Evolutionary conservation across 2,113 vertebrate species (phyloP).

Genomic region (Probosciger aterrimus): DNA sequence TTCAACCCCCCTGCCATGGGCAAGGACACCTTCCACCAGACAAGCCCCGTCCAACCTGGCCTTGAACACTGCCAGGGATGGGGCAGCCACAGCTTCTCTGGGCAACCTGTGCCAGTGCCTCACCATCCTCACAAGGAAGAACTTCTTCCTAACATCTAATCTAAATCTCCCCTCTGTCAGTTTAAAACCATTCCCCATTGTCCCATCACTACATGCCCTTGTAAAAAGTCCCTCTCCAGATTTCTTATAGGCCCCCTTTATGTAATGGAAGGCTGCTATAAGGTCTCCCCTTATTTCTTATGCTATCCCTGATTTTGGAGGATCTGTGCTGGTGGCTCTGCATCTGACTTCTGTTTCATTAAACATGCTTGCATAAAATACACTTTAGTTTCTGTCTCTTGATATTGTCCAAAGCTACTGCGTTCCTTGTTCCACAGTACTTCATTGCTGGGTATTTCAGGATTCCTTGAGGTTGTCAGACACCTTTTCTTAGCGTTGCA

Average conservation of each 20-base stretch:
- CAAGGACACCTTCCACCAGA: not conserved
- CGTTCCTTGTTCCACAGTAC: not conserved
- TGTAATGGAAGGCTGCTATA: not conserved
- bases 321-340: not conserved
- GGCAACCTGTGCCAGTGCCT: not conserved
- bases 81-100: not conserved
- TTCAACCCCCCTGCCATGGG: not conserved
- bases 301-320: not conserved
- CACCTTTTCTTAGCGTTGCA: not conserved
- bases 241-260: not conserved
- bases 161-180: not conserved
- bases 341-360: not conserved
- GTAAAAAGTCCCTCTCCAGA: not conserved
- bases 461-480: not conserved
- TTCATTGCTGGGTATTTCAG: not conserved
- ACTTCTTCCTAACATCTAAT: not conserved
- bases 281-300: not conserved
- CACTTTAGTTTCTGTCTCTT: not conserved
- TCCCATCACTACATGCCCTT: not conserved
- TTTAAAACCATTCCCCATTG: not conserved
- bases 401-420: not conserved
- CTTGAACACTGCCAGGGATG: not conserved
- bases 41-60: not conserved
- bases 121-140: not conserved
- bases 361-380: not conserved